Evolutionary conservation across 2,113 vertebrate genomes (phyloP), one percentile per base, ranked within the genome.

Genomic region (Oreochromis tanganicae): DNA sequence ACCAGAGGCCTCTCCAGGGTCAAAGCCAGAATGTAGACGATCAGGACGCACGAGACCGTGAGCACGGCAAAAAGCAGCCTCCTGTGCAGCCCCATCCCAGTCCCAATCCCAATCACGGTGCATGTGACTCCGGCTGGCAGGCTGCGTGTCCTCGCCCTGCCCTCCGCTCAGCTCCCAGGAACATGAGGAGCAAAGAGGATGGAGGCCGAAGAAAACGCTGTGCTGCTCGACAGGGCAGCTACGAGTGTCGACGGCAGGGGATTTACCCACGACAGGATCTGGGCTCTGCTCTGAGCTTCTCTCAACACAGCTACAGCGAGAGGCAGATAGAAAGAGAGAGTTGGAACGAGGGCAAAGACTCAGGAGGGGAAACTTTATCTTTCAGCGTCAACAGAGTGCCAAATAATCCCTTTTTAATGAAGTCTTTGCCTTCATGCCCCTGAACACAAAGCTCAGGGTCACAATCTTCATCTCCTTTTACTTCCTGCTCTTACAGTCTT

Each of bases 321-420:
- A 84, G 83, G 34, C 68, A 82, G 34, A 84, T 1, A 56, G 66
- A 80, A 12, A 82, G 50, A 84, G 57, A 87, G 21, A 46, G 85
- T 52, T 73, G 68, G 71, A 83, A 78, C 1, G 4, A 84, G 50
- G 48, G 41, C 1, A 57, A 34, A 83, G 36, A 66, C 80, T 81
- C 29, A 4, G 34, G 56, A 81, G 17, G 32, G 52, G 80, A 87
- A 88, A 93, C 87, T 75, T 83, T 78, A 89, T 81, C 89, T 80
- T 84, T 68, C 27, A 56, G 81, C 3, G 24, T 79, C 83, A 87
- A 84, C 41, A 56, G 6, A 52, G 21, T 12, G 9, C 75, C 29
- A 82, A 90, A 85, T 94, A 94, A 95, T 94, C 93, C 92, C 63
- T 52, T 88, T 94, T 94, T 94, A 94, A 96, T 94, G 86, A 94